These are phyloP conservation scores for Clupea harengus DNA, from an alignment of 2,113 vertebrate species.

Conservation along the genomic window DNA sequence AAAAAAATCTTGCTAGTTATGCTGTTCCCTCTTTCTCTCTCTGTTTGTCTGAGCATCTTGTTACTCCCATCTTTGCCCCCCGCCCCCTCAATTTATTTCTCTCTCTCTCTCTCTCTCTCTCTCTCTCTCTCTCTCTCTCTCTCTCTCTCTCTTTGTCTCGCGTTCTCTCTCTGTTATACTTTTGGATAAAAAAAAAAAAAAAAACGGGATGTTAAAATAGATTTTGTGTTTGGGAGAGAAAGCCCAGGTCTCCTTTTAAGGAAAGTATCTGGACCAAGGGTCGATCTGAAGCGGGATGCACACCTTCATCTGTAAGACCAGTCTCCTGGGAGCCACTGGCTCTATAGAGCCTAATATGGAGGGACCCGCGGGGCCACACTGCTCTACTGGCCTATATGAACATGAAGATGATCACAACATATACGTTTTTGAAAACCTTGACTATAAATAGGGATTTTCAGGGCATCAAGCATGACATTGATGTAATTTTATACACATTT, in stretches of 20 bases:
- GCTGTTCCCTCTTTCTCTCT: slow-evolving; percentile 42
- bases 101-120: not conserved
- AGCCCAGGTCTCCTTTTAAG: slow-evolving; percentile 7
- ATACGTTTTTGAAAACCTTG: no score
- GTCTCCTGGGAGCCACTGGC: not conserved
- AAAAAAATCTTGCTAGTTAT: slow-evolving; percentile 24
- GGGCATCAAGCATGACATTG: no score
- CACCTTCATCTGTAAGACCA: not conserved
- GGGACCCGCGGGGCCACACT: not conserved
- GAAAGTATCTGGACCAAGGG: not conserved
- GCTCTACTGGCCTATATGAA: no score
- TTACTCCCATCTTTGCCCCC: not conserved
- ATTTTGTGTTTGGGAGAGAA: not conserved
- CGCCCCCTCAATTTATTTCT: not conserved
- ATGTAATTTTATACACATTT: no score
- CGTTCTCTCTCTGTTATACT: no score
- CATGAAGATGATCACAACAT: no score
- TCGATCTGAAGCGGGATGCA: not conserved
- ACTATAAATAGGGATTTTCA: no score
- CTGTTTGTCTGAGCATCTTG: not conserved
- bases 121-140: slow-evolving; percentile 29
- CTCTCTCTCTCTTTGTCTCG: slow-evolving; percentile 40
- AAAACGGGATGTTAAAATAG: not conserved
- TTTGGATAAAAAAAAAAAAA: not conserved
- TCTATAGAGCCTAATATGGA: not conserved